Evolutionary conservation across 2,797 vertebrate species (phyloP).

Genomic region (Pampus argenteus): DNA sequence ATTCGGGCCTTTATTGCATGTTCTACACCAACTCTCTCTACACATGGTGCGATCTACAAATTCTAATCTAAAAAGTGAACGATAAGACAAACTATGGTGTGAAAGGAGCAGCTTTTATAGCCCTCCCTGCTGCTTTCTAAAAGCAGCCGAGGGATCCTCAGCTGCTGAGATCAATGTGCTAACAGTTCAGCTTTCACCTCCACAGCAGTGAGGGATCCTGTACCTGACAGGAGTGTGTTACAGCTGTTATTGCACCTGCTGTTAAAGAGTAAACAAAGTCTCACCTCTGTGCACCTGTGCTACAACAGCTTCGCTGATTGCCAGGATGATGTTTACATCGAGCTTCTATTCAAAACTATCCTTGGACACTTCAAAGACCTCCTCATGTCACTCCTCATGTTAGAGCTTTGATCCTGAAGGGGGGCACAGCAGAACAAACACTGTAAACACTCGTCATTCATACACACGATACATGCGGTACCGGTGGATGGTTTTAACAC

Average conservation of each 20-base stretch:
- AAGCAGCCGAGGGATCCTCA: too few species aligned
- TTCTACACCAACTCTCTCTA: not conserved
- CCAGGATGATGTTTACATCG: constrained; percentile 6
- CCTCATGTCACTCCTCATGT: constrained; percentile 9
- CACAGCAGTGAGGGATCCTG: constrained; percentile 12
- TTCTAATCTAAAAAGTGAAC: too few species aligned
- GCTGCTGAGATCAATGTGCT: too few species aligned
- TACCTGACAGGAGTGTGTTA: constrained; percentile 38
- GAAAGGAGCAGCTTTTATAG: too few species aligned
- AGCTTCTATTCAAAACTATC: not conserved
- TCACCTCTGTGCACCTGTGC: constrained; percentile 33
- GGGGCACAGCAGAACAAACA: constrained; percentile 33
- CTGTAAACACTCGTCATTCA: constrained; percentile 15
- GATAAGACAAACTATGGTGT: not conserved
- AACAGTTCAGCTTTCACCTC: not conserved
- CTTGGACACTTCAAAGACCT: constrained; percentile 25
- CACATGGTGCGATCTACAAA: too few species aligned
- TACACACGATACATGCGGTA: not conserved
- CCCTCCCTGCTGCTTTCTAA: too few species aligned
- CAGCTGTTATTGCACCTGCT: constrained; percentile 51
- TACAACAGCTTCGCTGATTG: constrained; percentile 13
- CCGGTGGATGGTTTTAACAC: too few species aligned
- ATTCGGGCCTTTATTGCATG: not conserved
- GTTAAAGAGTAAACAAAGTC: constrained; percentile 44
- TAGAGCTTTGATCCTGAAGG: constrained; percentile 51